A percentile compares a stretch with the other conserved stretches of the same genome.
These are phyloP conservation scores for Pristionchus exspectatus DNA, from an alignment of 2,888 invertebrate species.

Conservation along the genomic window DNA sequence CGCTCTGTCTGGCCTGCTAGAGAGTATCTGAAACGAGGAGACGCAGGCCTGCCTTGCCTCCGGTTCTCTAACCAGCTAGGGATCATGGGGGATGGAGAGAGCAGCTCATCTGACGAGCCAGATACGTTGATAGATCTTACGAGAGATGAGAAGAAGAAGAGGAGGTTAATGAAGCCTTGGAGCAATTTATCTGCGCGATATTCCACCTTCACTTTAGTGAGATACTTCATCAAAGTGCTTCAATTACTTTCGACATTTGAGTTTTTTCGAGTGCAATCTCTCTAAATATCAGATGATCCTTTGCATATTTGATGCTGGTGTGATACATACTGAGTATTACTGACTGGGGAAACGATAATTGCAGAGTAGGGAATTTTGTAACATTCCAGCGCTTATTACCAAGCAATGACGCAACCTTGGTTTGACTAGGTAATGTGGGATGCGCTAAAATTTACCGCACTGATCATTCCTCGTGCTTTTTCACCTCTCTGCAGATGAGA, in stretches of 20 bases:
- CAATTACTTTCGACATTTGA: neutral
- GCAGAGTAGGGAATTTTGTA: too few species aligned
- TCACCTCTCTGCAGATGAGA: too few species aligned
- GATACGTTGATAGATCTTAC: slow-evolving; percentile 1
- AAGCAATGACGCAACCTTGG: too few species aligned
- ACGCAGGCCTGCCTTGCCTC: neutral
- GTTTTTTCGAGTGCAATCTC: too few species aligned
- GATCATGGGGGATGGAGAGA: neutral
- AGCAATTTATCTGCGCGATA: neutral
- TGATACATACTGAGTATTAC: neutral
- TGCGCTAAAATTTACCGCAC: too few species aligned
- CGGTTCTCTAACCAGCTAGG: neutral
- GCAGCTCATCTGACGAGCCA: neutral
- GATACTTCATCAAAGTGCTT: neutral
- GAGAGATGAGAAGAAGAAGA: slow-evolving; percentile 16
- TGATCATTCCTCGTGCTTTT: too few species aligned
- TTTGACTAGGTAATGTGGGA: too few species aligned
- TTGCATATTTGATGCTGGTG: too few species aligned
- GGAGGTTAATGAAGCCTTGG: slow-evolving; percentile 38
- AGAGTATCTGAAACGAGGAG: neutral
- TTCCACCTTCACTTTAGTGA: neutral
- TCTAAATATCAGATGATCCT: too few species aligned
- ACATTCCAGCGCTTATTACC: too few species aligned
- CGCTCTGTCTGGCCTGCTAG: neutral
- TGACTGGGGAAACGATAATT: too few species aligned